Evolutionary conservation across 30 jellyfish, hydroid and myxozoan species (phyloP), one percentile per base, ranked within the genome.

Genomic region (Cassiopea andromeda): DNA sequence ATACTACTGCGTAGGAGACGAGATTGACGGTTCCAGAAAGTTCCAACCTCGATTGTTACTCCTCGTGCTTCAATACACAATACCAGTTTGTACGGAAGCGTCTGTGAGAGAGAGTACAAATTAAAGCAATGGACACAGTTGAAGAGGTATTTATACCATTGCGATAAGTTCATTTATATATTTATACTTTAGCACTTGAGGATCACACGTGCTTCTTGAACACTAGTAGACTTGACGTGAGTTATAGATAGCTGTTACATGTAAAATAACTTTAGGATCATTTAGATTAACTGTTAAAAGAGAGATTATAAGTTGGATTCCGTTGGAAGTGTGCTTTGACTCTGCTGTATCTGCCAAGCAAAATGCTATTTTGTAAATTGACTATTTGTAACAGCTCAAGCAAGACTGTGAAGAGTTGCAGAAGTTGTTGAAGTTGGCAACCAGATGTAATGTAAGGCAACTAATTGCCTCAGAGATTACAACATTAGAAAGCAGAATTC

Each of bases 381-480:
- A 27, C 68, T 6, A 7, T 64, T 64, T 27, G 15, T 5, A 16
- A 15, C 66, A 94, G 97, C 85, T 90, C 68, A 84, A 60, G 49
- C 94, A 73, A 59, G 98, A 94, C 76, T 86, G 96, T 70, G 88
- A 82, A 66, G 98, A 94, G 77, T 86, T 94, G 71, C 93, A 94
- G 69, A 15, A 45, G 48, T 83, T 94, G 45, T 81, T 94, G 75
- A 79, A 73, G 27, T 43, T 73, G 27, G 97, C 97, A 38, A 47
- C 91, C 69, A 88, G 98, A 57, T 67, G 92, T 2, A 85, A 94
- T 90, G 97, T 90, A 7, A 69, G 97, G 12, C 94, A 90, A 59
- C 44, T 94, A 70, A 72, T 94, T 67, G 97, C 97, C 16, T 45
- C 94, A 12, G 97, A 94, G 81, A 89, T 94, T 13, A 78, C 97